Evolutionary conservation across 2,888 invertebrate genomes (phyloP), one percentile per base, ranked within the genome.

Genomic region (Seira sanloemensis): DNA sequence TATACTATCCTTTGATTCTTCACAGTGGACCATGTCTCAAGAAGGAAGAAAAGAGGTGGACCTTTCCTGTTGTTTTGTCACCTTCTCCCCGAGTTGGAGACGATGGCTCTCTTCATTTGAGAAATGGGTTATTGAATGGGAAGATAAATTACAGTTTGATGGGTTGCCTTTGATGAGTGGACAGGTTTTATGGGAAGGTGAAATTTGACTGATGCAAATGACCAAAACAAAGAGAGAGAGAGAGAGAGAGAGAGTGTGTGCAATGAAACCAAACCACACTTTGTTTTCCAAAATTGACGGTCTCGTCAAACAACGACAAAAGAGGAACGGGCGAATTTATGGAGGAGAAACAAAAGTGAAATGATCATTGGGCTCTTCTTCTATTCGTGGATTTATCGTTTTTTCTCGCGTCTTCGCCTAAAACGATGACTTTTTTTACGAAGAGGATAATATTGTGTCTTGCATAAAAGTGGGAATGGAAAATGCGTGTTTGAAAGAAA

Each of bases 91-190:
- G 27, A 23, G 71, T 69, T 37, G 19, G n/a, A 46, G 21, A 69
- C 19, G 16, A 18, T 68, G 26, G 16, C 27, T 24, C 16, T 46
- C 62, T 18, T 66, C n/a, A 9, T 65, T 79, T 69, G 62, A 68
- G 62, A 67, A 27, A 26, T 58, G 72, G 58, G 72, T 76, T 67
- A 71, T 71, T 62, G 62, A 37, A 37, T 37, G 37, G 12, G 58
- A 62, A 66, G 77, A 78, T 83, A 69, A 67, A 78, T 83, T 77
- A 69, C 74, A 68, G 27, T 69, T 80, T 80, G 80, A 80, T 80
- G 80, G 73, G n/a, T 67, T 80, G 54, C 80, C 75, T 81, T 81
- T 58, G n/a, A 58, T 58, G n/a, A 18, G 58, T 7, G n/a, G n/a
- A 58, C n/a, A n/a, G 58, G 7, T 58, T 58, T 58, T 58, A 18